Base-by-base conservation (phyloP, 2,888 invertebrate genomes). In the Cantharis nigra region DNA sequence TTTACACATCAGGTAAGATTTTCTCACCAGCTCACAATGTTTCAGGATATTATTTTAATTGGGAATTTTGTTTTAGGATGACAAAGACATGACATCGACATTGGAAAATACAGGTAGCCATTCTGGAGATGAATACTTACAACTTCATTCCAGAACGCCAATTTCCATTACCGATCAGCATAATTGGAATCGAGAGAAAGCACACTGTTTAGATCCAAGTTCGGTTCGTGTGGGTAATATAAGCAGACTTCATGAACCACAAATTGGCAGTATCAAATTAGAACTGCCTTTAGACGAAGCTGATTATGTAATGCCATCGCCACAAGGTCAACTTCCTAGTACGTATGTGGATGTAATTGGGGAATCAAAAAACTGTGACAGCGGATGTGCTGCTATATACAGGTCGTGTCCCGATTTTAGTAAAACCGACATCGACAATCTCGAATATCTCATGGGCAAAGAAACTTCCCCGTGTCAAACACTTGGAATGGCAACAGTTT, bases 221-320 rank as follows among this genome's bases (percentile, higher is more conserved):
- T 89, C 81, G 0, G 63, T 84, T 13, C 80, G 76, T 1, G 89
- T 89, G 3, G 88, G 89, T 63, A 82, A 80, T 88, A 72, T 93
- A 2, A 86, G 86, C 9, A 84, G 86, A 78, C 83, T 86, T 0
- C 75, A 93, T 91, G 95, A 96, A 16, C 16, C 16, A 7, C 95
- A 95, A 83, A 94, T 96, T 4, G 96, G 95, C 2, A 94, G 93
- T 83, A 87, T 97, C 49, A 95, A 96, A 84, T 88, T 97, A 69
- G 95, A 97, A 85, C 90, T 98, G 78, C 97, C 97, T 0, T 91
- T 98, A 26, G 98, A 98, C 85, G 98, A 98, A 87, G 98, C 98
- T 86, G 98, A 98, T 87, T 98, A 98, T 87, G 90, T 98, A 74
- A 96, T 98, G 95, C 98, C 98, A 28, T 97, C 97, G 4, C 94